phyloP scores from a whole-genome alignment of 2,113 vertebrate genomes.

The Suncus etruscus region DNA sequence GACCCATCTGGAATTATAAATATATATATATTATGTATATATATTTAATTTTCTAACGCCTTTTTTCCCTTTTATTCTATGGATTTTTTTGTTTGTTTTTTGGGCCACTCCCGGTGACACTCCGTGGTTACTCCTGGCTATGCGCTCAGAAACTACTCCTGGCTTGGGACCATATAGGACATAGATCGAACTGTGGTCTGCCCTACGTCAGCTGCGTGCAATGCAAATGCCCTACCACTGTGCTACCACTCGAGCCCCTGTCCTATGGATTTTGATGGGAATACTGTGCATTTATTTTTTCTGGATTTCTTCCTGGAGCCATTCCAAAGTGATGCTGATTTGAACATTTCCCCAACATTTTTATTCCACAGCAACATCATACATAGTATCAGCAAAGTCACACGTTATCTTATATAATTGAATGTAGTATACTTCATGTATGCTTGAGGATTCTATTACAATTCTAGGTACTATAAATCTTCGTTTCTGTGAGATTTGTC shows the following conservation, averaged over 20 bases:
- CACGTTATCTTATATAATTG: background rate
- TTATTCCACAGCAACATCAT: background rate
- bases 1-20: background rate
- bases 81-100: no score
- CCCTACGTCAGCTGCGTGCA: no score
- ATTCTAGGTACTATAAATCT: conserved; percentile 3
- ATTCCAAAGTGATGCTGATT: background rate
- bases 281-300: background rate
- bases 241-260: no score
- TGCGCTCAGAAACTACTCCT: no score
- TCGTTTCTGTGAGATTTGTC: background rate
- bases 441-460: background rate
- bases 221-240: no score
- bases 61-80: background rate
- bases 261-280: background rate
- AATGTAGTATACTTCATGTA: background rate
- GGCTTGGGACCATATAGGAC: no score
- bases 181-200: no score
- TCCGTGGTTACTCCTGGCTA: no score
- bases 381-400: conserved; percentile 1
- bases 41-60: background rate
- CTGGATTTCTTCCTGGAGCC: background rate
- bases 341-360: background rate
- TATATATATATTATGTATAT: background rate
- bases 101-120: no score